phyloP scores from a whole-genome alignment of 2,113 vertebrate genomes.

The Dromiciops gliroides region DNA sequence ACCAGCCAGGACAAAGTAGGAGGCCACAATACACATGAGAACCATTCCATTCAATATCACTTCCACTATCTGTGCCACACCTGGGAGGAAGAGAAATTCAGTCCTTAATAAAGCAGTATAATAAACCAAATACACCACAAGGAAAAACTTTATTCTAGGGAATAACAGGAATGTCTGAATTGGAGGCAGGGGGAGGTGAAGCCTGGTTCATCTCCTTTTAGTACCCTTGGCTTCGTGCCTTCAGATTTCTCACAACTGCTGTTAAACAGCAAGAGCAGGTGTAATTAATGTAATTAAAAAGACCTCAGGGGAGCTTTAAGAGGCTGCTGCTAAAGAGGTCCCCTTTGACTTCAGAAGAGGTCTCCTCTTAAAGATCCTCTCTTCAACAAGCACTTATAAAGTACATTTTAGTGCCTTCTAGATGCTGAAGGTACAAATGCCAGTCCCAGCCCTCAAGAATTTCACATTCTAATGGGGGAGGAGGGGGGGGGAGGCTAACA shows the following conservation, averaged over 20 bases:
- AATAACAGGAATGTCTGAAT: not conserved
- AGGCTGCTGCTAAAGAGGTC: not conserved
- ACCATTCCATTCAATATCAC: constrained; percentile 80
- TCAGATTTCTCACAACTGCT: not conserved
- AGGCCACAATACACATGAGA: constrained; percentile 81
- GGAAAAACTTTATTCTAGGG: not conserved
- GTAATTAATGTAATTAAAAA: not conserved
- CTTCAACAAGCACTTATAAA: not conserved
- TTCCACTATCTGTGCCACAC: constrained; percentile 82
- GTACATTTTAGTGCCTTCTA: not conserved
- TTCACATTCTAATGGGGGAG: not conserved
- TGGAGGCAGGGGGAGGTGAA: not conserved
- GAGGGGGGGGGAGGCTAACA: not conserved
- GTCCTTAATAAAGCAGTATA: constrained; percentile 28
- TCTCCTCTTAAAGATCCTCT: not conserved
- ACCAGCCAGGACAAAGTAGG: constrained; percentile 81
- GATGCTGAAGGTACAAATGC: not conserved
- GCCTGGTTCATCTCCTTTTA: not conserved
- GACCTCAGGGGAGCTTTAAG: not conserved
- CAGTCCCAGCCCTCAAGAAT: too few species aligned
- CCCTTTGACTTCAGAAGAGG: not conserved
- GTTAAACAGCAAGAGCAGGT: not conserved
- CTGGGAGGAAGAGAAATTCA: constrained; percentile 72
- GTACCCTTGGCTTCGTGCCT: not conserved
- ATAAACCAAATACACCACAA: too few species aligned